phyloP scores from a whole-genome alignment of 2,797 vertebrate genomes.

The Alca torda region DNA sequence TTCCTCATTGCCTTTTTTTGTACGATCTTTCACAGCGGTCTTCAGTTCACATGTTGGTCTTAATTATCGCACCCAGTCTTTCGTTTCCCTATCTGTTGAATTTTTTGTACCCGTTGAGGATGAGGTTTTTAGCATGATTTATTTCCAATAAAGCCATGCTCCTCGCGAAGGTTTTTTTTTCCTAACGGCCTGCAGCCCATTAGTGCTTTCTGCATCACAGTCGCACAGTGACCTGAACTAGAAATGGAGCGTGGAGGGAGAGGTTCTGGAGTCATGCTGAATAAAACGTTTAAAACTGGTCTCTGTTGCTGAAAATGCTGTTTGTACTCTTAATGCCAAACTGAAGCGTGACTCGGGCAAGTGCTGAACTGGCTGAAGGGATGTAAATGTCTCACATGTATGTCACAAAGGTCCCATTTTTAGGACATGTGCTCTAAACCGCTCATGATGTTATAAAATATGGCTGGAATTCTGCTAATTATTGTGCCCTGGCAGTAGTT shows the following conservation, averaged over 20 bases:
- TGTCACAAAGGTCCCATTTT: background rate
- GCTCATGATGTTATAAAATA: accelerated
- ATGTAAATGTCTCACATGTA: accelerated
- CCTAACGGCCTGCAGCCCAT: conserved; percentile 10
- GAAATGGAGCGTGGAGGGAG: background rate
- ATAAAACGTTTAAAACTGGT: conserved; percentile 16
- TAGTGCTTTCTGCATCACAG: background rate
- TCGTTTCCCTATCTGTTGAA: conserved; percentile 1
- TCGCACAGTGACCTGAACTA: background rate
- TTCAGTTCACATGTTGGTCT: background rate
- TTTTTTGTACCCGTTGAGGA: conserved; percentile 51
- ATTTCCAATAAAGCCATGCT: conserved; percentile 60
- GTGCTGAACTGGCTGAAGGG: background rate
- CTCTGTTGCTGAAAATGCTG: background rate
- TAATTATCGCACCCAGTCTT: background rate
- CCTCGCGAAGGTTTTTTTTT: background rate
- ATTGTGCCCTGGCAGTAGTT: background rate
- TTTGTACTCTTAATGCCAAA: background rate
- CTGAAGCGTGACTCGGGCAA: accelerated
- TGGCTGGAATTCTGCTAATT: background rate
- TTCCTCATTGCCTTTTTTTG: background rate
- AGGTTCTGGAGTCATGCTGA: background rate
- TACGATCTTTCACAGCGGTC: background rate
- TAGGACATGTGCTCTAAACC: background rate
- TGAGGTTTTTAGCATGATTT: conserved; percentile 44